Percentiles rank a stretch among this genome's conserved stretches.
These are phyloP conservation scores for Corvus hawaiiensis DNA, from an alignment of 2,113 vertebrate species.

Conservation along the genomic window DNA sequence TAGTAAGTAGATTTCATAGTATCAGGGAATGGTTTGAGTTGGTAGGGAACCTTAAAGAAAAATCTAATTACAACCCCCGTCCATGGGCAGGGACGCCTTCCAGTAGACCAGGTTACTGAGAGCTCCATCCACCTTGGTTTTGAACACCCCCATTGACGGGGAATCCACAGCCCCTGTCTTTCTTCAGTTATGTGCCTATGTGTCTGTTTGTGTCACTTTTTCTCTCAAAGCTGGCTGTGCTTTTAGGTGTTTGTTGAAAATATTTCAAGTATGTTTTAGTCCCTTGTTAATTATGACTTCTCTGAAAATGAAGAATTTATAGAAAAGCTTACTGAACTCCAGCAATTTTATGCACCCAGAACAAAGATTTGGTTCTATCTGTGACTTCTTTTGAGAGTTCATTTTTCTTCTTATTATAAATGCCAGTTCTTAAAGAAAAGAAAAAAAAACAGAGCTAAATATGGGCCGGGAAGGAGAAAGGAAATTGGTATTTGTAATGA, in stretches of 20 bases:
- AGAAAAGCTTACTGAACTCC: neutral
- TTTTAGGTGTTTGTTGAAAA: neutral
- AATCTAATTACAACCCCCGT: neutral
- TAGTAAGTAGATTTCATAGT: neutral
- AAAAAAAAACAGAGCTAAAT: neutral
- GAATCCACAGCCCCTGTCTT: neutral
- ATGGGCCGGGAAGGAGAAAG: accelerated
- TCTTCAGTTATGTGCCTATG: neutral
- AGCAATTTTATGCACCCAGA: neutral
- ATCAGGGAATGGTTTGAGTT: neutral
- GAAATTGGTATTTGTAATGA: neutral
- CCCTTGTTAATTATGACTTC: neutral
- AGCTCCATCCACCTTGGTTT: neutral
- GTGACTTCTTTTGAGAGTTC: neutral
- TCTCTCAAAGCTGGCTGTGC: neutral
- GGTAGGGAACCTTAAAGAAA: neutral
- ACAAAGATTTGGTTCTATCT: neutral
- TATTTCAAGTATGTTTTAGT: neutral
- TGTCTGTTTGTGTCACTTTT: neutral
- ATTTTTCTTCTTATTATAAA: neutral
- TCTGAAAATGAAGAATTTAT: neutral
- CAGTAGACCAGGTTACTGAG: neutral
- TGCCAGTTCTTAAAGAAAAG: neutral
- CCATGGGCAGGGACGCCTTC: neutral
- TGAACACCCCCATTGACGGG: neutral